Evolutionary conservation across 2,113 vertebrate species (phyloP).

Genomic region (Ammodytes dubius): DNA sequence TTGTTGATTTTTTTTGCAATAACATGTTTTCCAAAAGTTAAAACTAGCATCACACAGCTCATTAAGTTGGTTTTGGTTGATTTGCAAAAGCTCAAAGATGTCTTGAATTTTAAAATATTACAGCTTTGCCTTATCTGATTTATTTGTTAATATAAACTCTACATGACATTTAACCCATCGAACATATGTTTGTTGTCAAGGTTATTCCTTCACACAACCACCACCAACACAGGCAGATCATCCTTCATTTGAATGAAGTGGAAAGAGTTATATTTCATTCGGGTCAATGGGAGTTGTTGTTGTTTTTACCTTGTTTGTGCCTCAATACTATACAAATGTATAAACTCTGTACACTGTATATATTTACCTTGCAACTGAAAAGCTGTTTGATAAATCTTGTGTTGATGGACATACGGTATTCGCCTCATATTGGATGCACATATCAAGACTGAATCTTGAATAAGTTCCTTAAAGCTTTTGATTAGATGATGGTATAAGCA

Average conservation of each 20-base stretch:
- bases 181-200: background rate
- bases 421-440: background rate
- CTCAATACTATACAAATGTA: no score
- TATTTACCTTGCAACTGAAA: no score
- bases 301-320: background rate
- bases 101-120: background rate
- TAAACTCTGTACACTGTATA: no score
- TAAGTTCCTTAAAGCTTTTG: no score
- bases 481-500: background rate
- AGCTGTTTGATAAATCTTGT: no score
- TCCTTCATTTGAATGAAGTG: background rate
- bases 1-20: conserved; percentile 40
- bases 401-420: background rate
- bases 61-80: conserved; percentile 6
- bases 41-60: background rate
- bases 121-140: background rate
- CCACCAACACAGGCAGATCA: no score
- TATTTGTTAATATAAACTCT: background rate
- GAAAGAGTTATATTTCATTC: background rate
- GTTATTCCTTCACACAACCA: background rate
- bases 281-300: background rate
- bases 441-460: no score
- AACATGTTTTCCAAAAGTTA: conserved; percentile 32
- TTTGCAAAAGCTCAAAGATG: conserved; percentile 1
- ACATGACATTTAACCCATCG: background rate